Percentiles rank a stretch among this genome's conserved stretches.
Evolutionary conservation across 1,140 invertebrate species (phyloP).

Genomic region (Lithobius niger): DNA sequence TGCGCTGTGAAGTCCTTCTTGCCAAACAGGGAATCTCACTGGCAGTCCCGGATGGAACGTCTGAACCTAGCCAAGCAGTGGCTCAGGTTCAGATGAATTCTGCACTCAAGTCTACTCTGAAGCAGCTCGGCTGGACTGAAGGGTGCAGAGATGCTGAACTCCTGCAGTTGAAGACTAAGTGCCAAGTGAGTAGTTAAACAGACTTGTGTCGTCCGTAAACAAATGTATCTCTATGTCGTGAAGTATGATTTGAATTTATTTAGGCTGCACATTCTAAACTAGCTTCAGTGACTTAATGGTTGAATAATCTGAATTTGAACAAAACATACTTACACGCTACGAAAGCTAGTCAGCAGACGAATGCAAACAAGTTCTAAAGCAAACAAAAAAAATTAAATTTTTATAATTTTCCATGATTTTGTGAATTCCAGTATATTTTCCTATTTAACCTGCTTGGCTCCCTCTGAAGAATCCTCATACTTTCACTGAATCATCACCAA

Average conservation of each 20-base stretch:
- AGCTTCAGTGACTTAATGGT: no score
- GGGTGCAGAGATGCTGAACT: slow-evolving; percentile 1
- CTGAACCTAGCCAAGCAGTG: slow-evolving; percentile 39
- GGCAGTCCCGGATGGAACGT: slow-evolving; percentile 35
- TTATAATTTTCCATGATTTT: background rate
- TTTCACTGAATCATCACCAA: no score
- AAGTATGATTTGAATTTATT: no score
- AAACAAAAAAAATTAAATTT: background rate
- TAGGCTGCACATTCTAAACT: no score
- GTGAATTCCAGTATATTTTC: background rate
- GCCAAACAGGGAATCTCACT: slow-evolving; percentile 13
- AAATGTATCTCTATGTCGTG: no score
- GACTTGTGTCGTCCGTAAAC: background rate
- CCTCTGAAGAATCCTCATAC: no score
- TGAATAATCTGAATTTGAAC: no score
- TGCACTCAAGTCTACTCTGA: background rate
- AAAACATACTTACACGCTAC: no score
- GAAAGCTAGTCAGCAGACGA: no score
- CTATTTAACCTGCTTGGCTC: no score
- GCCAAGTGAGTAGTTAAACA: background rate
- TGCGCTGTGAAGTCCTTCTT: slow-evolving; percentile 72
- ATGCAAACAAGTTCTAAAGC: no score
- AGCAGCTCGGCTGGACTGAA: background rate
- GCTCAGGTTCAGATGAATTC: background rate
- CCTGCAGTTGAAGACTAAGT: background rate